Percentiles rank a stretch among this genome's conserved stretches.
phyloP scores from a whole-genome alignment of 2,113 vertebrate species.

The Elephas maximus region DNA sequence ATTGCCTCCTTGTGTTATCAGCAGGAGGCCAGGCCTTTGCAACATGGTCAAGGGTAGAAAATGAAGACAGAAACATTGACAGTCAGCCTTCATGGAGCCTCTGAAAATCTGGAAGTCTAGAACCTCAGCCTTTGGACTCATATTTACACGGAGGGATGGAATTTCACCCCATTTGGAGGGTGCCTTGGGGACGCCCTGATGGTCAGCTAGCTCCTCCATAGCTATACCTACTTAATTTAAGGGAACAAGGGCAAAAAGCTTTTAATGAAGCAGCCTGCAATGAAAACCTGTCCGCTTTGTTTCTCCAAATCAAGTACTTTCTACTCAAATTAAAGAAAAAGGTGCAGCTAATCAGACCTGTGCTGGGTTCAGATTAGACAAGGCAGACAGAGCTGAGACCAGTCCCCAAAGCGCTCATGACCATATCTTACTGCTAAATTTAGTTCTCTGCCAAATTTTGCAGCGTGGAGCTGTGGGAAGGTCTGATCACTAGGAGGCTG shows the following conservation, averaged over 20 bases:
- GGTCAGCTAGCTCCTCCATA: background rate
- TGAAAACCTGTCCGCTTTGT: accelerated
- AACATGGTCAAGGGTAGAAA: background rate
- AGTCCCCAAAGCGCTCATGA: too few relatives aligned
- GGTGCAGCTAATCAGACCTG: background rate
- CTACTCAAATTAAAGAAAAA: background rate
- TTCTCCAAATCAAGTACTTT: background rate
- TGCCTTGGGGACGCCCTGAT: accelerated
- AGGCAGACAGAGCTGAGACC: background rate
- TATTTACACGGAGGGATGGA: accelerated
- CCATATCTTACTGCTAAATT: too few relatives aligned
- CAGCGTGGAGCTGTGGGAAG: background rate
- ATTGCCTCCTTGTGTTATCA: background rate
- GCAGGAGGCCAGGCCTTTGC: background rate
- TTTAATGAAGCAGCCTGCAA: too few relatives aligned
- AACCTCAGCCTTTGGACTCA: background rate
- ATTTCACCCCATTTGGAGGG: too few relatives aligned
- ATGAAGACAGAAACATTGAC: background rate
- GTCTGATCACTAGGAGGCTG: background rate
- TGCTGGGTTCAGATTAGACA: background rate
- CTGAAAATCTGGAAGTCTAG: background rate
- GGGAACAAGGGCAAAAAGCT: background rate
- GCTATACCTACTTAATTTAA: background rate
- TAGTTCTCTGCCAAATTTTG: background rate
- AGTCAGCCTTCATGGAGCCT: background rate